A percentile compares a stretch with the other conserved stretches of the same genome.
These are phyloP conservation scores for Epizoanthus stellaris DNA, from an alignment of 92 coral and sea anemone genomes.

Conservation along the genomic window DNA sequence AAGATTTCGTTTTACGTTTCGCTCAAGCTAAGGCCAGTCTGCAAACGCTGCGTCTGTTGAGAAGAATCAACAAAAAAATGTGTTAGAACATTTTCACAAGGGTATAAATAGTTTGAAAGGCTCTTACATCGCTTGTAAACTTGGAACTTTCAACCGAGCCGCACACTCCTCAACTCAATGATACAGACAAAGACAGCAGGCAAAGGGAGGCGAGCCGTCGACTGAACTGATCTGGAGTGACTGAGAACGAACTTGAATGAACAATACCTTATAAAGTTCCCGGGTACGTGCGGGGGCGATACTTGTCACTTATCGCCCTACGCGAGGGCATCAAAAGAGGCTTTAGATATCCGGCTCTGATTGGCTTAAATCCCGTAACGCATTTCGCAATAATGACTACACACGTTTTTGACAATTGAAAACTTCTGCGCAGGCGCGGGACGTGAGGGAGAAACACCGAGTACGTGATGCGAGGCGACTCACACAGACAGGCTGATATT, in stretches of 20 bases:
- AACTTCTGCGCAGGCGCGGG: no score
- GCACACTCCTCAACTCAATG: conserved; percentile 22
- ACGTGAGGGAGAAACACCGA: background rate
- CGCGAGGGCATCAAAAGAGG: conserved; percentile 12
- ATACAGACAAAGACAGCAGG: background rate
- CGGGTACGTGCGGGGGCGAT: conserved; percentile 29
- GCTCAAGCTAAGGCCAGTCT: conserved; percentile 8
- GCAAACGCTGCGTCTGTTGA: conserved; percentile 24
- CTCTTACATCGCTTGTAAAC: conserved; percentile 28
- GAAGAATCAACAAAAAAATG: background rate
- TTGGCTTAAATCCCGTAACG: background rate
- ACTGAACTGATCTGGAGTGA: conserved; percentile 8
- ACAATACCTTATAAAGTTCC: conserved; percentile 10
- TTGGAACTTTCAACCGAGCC: background rate
- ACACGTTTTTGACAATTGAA: background rate
- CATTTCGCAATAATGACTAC: conserved; percentile 26
- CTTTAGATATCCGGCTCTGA: background rate
- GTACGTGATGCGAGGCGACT: background rate
- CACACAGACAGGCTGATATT: background rate
- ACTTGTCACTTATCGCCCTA: conserved; percentile 29
- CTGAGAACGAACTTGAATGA: background rate
- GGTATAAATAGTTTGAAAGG: background rate
- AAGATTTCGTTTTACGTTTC: background rate
- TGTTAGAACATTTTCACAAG: background rate
- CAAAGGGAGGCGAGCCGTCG: no score